phyloP scores from a whole-genome alignment of 2,113 vertebrate genomes.

The Lepisosteus oculatus region DNA sequence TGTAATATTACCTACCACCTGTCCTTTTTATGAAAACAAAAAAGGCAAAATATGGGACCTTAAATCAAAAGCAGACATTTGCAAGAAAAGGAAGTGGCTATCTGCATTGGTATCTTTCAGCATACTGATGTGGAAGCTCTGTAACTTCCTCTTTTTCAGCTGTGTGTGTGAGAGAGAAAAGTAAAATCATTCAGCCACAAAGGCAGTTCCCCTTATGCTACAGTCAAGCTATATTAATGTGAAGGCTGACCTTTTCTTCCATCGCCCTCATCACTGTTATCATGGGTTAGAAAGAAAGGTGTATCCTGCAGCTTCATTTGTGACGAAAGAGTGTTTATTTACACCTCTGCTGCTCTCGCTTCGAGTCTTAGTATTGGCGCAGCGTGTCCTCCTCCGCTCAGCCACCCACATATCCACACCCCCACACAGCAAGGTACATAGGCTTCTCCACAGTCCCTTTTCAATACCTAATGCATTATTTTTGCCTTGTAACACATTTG shows the following conservation, averaged over 20 bases:
- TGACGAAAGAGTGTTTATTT: constrained; percentile 24
- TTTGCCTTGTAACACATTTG: neutral
- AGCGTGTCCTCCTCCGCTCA: neutral
- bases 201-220: too few relatives aligned
- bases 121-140: constrained; percentile 15
- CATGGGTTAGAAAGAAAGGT: neutral
- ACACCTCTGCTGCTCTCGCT: constrained; percentile 8
- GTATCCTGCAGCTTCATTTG: neutral
- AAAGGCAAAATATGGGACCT: neutral
- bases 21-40: neutral
- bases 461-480: neutral
- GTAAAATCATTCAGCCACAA: neutral
- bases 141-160: constrained; percentile 21
- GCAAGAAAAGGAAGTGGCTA: constrained; percentile 16
- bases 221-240: neutral
- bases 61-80: neutral
- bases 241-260: neutral
- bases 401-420: neutral
- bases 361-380: neutral
- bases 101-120: neutral
- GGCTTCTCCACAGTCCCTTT: neutral
- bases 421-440: neutral
- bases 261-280: neutral
- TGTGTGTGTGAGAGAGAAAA: neutral
- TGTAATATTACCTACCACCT: neutral